Evolutionary conservation across 2,888 invertebrate species (phyloP).

Genomic region (Aphodius sticticus): DNA sequence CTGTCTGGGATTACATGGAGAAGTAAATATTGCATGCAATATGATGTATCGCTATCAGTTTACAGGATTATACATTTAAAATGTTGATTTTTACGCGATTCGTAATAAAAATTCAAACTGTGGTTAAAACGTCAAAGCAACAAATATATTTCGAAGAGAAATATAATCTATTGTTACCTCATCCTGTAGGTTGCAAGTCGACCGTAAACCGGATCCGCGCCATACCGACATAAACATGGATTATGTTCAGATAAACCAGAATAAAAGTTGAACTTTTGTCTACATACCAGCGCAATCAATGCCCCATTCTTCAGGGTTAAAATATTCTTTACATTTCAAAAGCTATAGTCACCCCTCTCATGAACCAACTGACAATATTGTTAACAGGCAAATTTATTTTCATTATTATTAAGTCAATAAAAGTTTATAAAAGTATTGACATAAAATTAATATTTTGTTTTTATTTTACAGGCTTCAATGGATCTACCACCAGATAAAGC

Average conservation of each 20-base stretch:
- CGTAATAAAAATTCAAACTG: background rate
- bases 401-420: background rate
- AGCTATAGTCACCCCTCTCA: no score
- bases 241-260: background rate
- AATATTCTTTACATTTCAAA: background rate
- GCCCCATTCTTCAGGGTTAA: background rate
- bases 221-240: background rate
- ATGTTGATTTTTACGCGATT: no score
- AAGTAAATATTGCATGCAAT: no score
- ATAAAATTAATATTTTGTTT: constrained; percentile 38
- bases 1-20: no score
- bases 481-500: constrained; percentile 99
- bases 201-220: background rate
- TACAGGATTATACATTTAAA: no score
- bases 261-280: background rate
- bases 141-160: background rate
- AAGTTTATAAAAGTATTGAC: no score
- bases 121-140: background rate
- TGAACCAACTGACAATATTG: no score
- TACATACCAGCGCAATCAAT: background rate
- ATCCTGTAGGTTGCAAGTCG: background rate
- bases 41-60: no score
- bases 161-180: background rate
- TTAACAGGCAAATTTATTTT: background rate
- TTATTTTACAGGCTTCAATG: constrained; percentile 90